Evolutionary conservation across 2,797 vertebrate genomes (phyloP), one percentile per base, ranked within the genome.

Genomic region (Sardinella longiceps): DNA sequence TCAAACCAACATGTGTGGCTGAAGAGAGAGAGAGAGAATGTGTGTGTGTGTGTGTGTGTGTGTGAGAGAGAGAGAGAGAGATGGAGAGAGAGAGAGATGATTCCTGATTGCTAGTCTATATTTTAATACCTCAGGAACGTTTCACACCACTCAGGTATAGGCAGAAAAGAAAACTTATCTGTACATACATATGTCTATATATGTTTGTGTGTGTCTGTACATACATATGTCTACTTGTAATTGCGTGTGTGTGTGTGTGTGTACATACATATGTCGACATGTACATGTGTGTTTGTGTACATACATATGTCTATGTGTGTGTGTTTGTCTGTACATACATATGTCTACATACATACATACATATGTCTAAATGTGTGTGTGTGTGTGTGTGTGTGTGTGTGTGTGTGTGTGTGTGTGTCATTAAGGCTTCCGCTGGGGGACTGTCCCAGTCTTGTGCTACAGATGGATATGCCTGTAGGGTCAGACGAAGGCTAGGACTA

Each of bases 141-240:
- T 56, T 80, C 81, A n/a, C 43, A 70, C 81, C 66, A 80, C 70
- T 74, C 56, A 46, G 28, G 28, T 81, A 77, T 74, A 14, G 23
- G 70, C 25, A 25, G n/a, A 56, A 50, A 70, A 63, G 80, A 66
- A 74, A 37, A 33, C 12, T 5, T 15, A 66, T 66, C 25, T 66
- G 28, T 66, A 66, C 28, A n/a, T 66, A 25, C 28, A 5, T 66
- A 14, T 66, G 25, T 30, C n/a, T n/a, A 9, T 63, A 25, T 63
- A 10, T 63, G 12, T 60, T 23, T 25, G 14, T 2, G 14, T 66
- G 23, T 66, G 60, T 66, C 5, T n/a, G 60, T 25, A 28, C n/a
- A n/a, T n/a, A n/a, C n/a, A n/a, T n/a, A n/a, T n/a, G n/a, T n/a
- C n/a, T n/a, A n/a, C n/a, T n/a, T n/a, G n/a, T n/a, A n/a, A n/a